Percentiles rank a stretch among this genome's conserved stretches.
These are phyloP conservation scores for Valencia hispanica DNA, from an alignment of 2,797 vertebrate species.

Conservation along the genomic window DNA sequence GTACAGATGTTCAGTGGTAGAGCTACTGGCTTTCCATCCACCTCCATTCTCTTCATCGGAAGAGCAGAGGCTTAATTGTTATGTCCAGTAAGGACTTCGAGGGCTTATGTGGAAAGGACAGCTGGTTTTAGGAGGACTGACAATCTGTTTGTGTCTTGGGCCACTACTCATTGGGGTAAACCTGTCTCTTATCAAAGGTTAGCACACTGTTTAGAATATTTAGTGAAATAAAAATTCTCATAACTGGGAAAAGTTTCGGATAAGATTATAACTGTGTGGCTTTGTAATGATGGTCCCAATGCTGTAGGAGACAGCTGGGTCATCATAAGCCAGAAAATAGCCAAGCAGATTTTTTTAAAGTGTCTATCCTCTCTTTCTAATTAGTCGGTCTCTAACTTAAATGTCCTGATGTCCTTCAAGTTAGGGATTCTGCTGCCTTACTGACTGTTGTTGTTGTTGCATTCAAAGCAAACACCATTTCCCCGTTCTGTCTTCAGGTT, in stretches of 20 bases:
- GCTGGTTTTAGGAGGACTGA: too few relatives aligned
- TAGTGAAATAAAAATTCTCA: too few relatives aligned
- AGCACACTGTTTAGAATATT: too few relatives aligned
- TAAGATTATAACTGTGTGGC: not conserved
- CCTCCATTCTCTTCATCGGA: too few relatives aligned
- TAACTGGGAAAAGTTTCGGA: not conserved
- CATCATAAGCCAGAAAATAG: conserved; percentile 6
- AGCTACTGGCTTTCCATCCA: too few relatives aligned
- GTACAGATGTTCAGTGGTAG: too few relatives aligned
- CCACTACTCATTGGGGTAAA: too few relatives aligned
- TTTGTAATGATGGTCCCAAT: not conserved
- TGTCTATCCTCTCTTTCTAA: conserved; percentile 35
- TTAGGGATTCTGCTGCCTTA: conserved; percentile 44
- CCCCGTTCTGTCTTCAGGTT: conserved; percentile 37
- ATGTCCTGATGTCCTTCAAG: conserved; percentile 57
- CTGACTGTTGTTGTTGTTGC: conserved; percentile 34
- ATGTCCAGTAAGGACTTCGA: too few relatives aligned
- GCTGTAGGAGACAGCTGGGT: not conserved
- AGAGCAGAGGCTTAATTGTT: too few relatives aligned
- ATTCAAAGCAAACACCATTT: conserved; percentile 70
- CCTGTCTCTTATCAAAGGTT: too few relatives aligned
- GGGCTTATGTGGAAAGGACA: too few relatives aligned
- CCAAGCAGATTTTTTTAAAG: not conserved
- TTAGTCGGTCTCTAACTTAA: conserved; percentile 72
- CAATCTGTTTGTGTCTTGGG: too few relatives aligned